phyloP scores from a whole-genome alignment of 1,140 invertebrate species.

The Diorhabda sublineata region DNA sequence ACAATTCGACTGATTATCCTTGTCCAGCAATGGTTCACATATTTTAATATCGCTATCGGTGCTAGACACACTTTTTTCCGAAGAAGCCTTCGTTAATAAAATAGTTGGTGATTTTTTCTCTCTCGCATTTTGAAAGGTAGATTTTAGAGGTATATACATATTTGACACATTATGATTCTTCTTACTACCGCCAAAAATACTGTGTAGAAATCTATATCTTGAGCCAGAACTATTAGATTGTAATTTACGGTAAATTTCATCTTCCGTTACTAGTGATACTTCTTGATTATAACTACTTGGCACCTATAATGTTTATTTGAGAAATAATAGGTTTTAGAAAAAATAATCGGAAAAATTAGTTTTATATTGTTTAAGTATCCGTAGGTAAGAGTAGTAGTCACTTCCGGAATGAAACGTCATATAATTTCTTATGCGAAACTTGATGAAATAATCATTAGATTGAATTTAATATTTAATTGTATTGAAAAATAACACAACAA shows the following conservation, averaged over 20 bases:
- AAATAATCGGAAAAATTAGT: too few relatives aligned
- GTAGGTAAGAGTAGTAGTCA: too few relatives aligned
- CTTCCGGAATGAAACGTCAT: too few relatives aligned
- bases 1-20: neutral
- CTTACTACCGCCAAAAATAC: conserved; percentile 48
- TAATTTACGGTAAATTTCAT: conserved; percentile 41
- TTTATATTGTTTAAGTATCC: too few relatives aligned
- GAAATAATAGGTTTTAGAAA: too few relatives aligned
- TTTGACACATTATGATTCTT: conserved; percentile 35
- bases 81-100: conserved; percentile 65
- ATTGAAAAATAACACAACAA: too few relatives aligned
- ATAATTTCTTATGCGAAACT: too few relatives aligned
- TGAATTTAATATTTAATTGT: too few relatives aligned
- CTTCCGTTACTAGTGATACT: conserved; percentile 39
- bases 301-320: conserved; percentile 8
- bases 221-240: conserved; percentile 47
- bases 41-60: conserved; percentile 28
- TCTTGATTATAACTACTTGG: conserved; percentile 42
- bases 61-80: conserved; percentile 60
- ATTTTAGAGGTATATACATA: conserved; percentile 28
- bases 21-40: neutral
- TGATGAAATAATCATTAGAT: too few relatives aligned
- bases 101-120: conserved; percentile 61
- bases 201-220: conserved; percentile 53
- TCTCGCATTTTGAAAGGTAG: conserved; percentile 42